A percentile compares a stretch with the other conserved stretches of the same genome.
phyloP scores from a whole-genome alignment of 2,797 vertebrate genomes.

The Micromesistius poutassou region DNA sequence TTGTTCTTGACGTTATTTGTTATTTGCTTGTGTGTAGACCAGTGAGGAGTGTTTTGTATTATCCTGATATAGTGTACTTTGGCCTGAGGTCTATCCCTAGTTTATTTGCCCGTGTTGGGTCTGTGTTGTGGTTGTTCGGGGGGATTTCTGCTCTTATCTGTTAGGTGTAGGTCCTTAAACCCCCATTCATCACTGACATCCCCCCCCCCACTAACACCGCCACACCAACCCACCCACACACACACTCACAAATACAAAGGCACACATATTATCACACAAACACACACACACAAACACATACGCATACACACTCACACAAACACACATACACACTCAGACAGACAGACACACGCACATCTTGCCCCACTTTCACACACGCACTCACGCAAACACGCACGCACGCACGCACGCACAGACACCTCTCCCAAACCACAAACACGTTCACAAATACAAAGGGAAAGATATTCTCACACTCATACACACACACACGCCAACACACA shows the following conservation, averaged over 20 bases:
- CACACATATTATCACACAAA: background rate
- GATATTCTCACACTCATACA: too few relatives aligned
- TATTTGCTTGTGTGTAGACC: too few relatives aligned
- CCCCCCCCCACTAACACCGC: background rate
- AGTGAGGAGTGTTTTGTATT: too few relatives aligned
- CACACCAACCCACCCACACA: too few relatives aligned
- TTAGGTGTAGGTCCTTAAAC: conserved; percentile 67
- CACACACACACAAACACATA: background rate
- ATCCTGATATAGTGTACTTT: too few relatives aligned
- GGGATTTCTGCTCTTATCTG: conserved; percentile 69
- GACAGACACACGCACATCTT: too few relatives aligned
- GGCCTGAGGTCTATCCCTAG: conserved; percentile 24
- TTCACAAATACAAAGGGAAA: too few relatives aligned
- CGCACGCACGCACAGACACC: too few relatives aligned
- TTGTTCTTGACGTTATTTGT: too few relatives aligned
- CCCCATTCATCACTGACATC: conserved; percentile 70
- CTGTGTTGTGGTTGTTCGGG: conserved; percentile 56
- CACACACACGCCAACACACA: conserved; percentile 16
- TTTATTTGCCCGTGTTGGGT: conserved; percentile 29
- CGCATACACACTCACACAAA: too few relatives aligned
- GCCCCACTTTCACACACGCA: background rate
- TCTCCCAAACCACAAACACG: too few relatives aligned
- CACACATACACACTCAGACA: conserved; percentile 12
- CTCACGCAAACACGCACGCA: background rate
- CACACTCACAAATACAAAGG: background rate